Conservation (phyloP, 1,140 invertebrate genomes). For the Drosophila aff. region DNA sequence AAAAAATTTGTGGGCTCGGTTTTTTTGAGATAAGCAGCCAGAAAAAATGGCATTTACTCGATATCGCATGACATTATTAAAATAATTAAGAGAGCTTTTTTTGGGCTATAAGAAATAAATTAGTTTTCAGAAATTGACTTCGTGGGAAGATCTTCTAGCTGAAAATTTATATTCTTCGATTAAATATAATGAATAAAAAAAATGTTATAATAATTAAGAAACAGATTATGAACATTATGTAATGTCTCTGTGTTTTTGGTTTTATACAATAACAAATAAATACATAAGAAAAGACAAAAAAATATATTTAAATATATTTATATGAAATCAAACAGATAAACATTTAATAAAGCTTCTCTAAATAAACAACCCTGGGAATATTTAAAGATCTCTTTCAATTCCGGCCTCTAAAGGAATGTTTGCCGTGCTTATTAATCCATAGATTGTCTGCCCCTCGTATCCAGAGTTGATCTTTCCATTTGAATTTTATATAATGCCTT, state of each 20-base stretch:
- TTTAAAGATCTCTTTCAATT: background rate
- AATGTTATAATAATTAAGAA: too few species aligned
- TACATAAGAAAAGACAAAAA: too few species aligned
- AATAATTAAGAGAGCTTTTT: constrained; percentile 25
- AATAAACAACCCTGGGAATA: background rate
- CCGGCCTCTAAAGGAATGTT: background rate
- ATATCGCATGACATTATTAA: constrained; percentile 25
- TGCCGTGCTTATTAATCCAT: constrained; percentile 19
- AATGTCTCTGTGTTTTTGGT: too few species aligned
- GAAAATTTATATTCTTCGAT: too few species aligned
- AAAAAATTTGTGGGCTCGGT: constrained; percentile 44
- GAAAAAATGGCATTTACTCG: constrained; percentile 21
- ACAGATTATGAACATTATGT: too few species aligned
- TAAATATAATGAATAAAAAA: too few species aligned
- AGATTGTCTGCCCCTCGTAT: constrained; percentile 28
- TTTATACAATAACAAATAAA: too few species aligned
- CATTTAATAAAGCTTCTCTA: too few species aligned
- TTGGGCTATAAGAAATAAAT: background rate
- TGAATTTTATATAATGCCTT: constrained; percentile 53
- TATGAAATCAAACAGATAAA: too few species aligned
- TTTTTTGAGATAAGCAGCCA: constrained; percentile 26
- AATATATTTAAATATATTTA: too few species aligned
- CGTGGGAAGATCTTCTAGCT: background rate
- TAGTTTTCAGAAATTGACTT: background rate
- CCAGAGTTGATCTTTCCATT: constrained; percentile 55